Conservation (phyloP, 1,140 invertebrate genomes). For the Dendroctonus ponderosae region DNA sequence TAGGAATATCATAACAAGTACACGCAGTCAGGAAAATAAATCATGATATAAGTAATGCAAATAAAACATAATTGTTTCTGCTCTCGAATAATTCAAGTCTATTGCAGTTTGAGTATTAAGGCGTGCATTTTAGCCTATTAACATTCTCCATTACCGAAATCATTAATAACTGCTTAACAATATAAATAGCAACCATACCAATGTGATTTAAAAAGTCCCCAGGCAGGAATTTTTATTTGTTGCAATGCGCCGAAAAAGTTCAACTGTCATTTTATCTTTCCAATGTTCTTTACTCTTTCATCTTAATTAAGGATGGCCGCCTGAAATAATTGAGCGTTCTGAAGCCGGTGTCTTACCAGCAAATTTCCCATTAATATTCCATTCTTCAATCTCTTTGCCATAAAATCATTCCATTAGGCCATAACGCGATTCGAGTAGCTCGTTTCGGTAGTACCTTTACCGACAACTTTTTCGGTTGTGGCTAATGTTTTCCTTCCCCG, state of each 20-base stretch:
- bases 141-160: too few species aligned
- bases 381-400: slow-evolving; percentile 20
- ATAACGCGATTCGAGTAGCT: slow-evolving; percentile 21
- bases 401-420: slow-evolving; percentile 32
- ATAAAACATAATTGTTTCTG: too few species aligned
- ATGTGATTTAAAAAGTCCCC: slow-evolving; percentile 11
- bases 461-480: slow-evolving; percentile 29
- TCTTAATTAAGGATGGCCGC: slow-evolving; percentile 32
- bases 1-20: too few species aligned
- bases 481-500: slow-evolving; percentile 30
- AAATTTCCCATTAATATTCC: slow-evolving; percentile 33
- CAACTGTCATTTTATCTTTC: slow-evolving; percentile 16
- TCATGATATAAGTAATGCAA: too few species aligned
- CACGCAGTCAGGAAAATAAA: too few species aligned
- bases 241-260: slow-evolving; percentile 12
- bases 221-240: slow-evolving; percentile 18
- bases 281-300: slow-evolving; percentile 21
- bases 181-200: slow-evolving; percentile 8
- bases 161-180: too few species aligned
- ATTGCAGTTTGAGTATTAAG: too few species aligned
- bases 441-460: slow-evolving; percentile 25
- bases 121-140: too few species aligned
- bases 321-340: slow-evolving; percentile 18
- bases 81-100: too few species aligned
- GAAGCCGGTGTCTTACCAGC: slow-evolving; percentile 24